Conservation (phyloP, 2,797 vertebrate species). For the Rhyacichthys aspro region DNA sequence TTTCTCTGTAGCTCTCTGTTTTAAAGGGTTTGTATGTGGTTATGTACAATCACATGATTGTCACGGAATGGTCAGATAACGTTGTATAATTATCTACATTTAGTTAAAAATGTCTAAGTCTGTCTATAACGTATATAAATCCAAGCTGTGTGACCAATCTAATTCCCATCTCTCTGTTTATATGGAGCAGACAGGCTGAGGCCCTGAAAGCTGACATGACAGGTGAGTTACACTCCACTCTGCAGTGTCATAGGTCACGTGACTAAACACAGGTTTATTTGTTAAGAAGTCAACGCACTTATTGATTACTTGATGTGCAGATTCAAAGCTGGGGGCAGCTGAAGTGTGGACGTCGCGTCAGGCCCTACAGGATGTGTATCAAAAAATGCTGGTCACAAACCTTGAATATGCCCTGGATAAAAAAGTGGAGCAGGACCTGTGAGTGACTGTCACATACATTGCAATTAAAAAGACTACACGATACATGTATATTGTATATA, state of each 20-base stretch:
- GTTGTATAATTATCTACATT: too few species aligned
- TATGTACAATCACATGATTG: too few species aligned
- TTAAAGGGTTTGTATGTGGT: too few species aligned
- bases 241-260: conserved; percentile 4
- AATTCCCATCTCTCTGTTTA: conserved; percentile 49
- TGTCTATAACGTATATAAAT: too few species aligned
- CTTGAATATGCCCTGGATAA: conserved; percentile 99
- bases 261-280: neutral
- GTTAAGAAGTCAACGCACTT: too few species aligned
- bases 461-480: too few species aligned
- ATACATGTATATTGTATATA: too few species aligned
- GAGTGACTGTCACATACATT: conserved; percentile 65
- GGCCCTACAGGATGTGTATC: conserved; percentile 97
- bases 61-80: too few species aligned
- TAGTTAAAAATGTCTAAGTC: too few species aligned
- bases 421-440: conserved; percentile 99
- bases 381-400: conserved; percentile 99
- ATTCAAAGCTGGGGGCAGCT: conserved; percentile 94
- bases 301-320: conserved; percentile 59
- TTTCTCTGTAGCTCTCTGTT: too few species aligned
- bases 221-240: conserved; percentile 85
- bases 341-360: conserved; percentile 99
- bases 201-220: conserved; percentile 99
- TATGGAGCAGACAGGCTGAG: conserved; percentile 93
- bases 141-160: conserved; percentile 8